Evolutionary conservation across 1,140 invertebrate genomes (phyloP).

Genomic region (Galendromus occidentalis): DNA sequence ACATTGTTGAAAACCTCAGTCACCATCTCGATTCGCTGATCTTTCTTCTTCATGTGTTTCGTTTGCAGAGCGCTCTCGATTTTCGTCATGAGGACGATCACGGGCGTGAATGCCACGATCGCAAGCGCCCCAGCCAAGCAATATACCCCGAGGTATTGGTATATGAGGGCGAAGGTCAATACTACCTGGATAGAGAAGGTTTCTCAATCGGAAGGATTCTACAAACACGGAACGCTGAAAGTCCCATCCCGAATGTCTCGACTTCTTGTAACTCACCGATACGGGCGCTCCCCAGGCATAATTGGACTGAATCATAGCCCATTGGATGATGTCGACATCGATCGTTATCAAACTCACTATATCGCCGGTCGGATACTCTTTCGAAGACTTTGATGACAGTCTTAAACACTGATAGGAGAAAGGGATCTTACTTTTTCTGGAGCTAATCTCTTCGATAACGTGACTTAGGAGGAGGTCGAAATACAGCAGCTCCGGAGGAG

Average conservation of each 20-base stretch:
- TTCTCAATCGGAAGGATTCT: too few species aligned
- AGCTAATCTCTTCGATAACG: background rate
- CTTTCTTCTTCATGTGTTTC: background rate
- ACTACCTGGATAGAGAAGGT: background rate
- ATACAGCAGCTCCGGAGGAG: background rate
- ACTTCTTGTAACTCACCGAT: background rate
- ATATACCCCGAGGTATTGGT: background rate
- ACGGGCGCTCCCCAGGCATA: background rate
- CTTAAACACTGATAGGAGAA: background rate
- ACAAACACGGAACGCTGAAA: too few species aligned
- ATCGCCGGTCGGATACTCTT: background rate
- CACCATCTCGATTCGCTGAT: background rate
- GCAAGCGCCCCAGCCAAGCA: background rate
- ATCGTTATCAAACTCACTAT: background rate
- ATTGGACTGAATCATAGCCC: background rate
- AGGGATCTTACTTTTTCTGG: background rate
- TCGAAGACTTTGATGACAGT: background rate
- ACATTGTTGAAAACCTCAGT: conserved; percentile 3
- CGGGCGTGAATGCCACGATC: background rate
- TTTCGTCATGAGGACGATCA: background rate
- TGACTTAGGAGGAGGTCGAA: background rate
- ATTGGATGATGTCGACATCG: background rate
- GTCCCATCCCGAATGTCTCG: too few species aligned
- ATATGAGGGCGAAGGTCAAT: background rate
- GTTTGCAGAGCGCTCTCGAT: background rate